Conservation (phyloP, 2,888 invertebrate species). For the Thalpophila matura region DNA sequence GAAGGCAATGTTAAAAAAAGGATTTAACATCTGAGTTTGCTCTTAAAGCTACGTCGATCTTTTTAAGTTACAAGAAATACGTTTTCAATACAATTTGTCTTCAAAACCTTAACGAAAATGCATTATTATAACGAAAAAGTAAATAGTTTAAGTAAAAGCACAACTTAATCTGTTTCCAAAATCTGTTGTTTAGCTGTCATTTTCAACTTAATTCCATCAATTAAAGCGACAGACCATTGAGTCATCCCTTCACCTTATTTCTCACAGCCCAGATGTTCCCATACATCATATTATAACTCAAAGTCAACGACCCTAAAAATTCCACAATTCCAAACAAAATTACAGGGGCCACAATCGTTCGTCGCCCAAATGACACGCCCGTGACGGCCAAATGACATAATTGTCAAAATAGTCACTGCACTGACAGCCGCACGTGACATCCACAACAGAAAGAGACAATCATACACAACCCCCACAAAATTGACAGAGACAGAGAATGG, state of each 20-base stretch:
- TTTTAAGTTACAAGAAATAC: too few species aligned
- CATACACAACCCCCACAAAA: slow-evolving; percentile 52
- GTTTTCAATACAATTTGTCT: too few species aligned
- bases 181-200: slow-evolving; percentile 16
- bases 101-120: background rate
- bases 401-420: slow-evolving; percentile 90
- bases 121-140: background rate
- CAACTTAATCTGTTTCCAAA: slow-evolving; percentile 12
- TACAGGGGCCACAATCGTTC: slow-evolving; percentile 87
- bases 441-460: slow-evolving; percentile 74
- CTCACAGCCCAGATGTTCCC: slow-evolving; percentile 85
- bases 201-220: slow-evolving; percentile 34
- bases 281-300: slow-evolving; percentile 78
- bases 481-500: slow-evolving; percentile 75
- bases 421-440: slow-evolving; percentile 89
- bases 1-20: too few species aligned
- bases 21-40: too few species aligned
- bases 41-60: too few species aligned
- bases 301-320: slow-evolving; percentile 86
- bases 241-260: slow-evolving; percentile 61
- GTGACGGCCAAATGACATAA: slow-evolving; percentile 90
- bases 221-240: slow-evolving; percentile 38
- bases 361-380: slow-evolving; percentile 90
- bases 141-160: background rate
- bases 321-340: slow-evolving; percentile 88